Conservation (phyloP, 2,888 invertebrate genomes). For the Phaonia tiefii region DNA sequence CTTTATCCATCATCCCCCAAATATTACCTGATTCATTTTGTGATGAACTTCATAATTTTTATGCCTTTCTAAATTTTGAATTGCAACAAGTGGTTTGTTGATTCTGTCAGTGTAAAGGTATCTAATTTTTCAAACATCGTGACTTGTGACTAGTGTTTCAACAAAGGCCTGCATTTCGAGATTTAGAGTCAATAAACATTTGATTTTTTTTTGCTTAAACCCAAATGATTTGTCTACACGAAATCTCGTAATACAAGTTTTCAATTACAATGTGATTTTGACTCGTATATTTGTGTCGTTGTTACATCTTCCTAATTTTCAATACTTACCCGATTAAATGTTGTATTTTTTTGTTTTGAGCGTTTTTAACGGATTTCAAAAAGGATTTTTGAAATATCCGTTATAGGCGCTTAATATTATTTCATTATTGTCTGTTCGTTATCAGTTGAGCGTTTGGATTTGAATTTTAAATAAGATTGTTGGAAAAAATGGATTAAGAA, state of each 20-base stretch:
- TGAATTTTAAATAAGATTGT: conserved; percentile 18
- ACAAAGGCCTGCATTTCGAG: too few species aligned
- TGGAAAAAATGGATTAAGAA: conserved; percentile 34
- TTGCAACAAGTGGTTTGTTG: not conserved
- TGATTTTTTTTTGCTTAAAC: conserved; percentile 2
- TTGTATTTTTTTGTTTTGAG: conserved; percentile 44
- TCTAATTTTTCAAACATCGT: not conserved
- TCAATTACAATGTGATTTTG: too few species aligned
- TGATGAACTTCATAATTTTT: conserved; percentile 25
- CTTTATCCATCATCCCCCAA: too few species aligned
- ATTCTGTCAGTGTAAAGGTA: not conserved
- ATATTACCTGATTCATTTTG: conserved; percentile 22
- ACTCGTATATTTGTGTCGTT: too few species aligned
- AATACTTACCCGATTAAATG: conserved; percentile 62
- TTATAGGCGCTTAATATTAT: conserved; percentile 63
- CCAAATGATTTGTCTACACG: not conserved
- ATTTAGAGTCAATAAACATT: not conserved
- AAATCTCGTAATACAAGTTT: too few species aligned
- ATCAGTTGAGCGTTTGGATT: not conserved
- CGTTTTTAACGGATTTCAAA: conserved; percentile 66
- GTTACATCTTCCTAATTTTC: too few species aligned
- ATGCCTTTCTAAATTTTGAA: too few species aligned
- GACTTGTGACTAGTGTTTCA: not conserved
- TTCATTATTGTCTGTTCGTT: conserved; percentile 60
- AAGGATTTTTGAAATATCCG: conserved; percentile 62